Conservation (phyloP, 2,113 vertebrate species). For the Aptenodytes forsteri region DNA sequence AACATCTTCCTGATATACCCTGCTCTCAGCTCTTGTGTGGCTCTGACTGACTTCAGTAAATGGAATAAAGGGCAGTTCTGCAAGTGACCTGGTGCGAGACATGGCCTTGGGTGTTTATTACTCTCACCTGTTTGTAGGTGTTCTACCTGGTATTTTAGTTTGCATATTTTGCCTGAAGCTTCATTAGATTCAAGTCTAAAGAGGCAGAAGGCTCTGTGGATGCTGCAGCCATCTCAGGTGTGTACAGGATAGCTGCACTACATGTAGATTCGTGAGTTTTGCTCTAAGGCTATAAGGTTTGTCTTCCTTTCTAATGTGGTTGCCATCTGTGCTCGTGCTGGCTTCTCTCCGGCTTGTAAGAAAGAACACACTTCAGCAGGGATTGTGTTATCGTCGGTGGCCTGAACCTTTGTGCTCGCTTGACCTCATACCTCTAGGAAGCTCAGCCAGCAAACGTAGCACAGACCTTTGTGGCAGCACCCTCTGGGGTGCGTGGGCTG, state of each 20-base stretch:
- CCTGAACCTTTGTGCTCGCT: not conserved
- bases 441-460: not conserved
- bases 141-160: not conserved
- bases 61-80: not conserved
- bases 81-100: not conserved
- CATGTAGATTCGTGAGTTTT: not conserved
- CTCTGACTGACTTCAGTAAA: not conserved
- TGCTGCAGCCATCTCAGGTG: not conserved
- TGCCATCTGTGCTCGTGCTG: not conserved
- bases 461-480: not conserved
- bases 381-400: not conserved
- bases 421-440: conserved; percentile 34
- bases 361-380: not conserved
- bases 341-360: not conserved
- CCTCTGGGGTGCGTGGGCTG: not conserved
- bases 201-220: not conserved
- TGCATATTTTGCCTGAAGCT: not conserved
- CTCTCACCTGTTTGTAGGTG: not conserved
- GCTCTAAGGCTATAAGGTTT: not conserved
- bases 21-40: not conserved
- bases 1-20: not conserved
- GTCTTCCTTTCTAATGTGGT: not conserved
- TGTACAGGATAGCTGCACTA: not conserved
- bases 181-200: not conserved
- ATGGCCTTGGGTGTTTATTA: not conserved